These are phyloP conservation scores for Taenioides sp. DNA, from an alignment of 2,797 vertebrate species.

Conservation along the genomic window DNA sequence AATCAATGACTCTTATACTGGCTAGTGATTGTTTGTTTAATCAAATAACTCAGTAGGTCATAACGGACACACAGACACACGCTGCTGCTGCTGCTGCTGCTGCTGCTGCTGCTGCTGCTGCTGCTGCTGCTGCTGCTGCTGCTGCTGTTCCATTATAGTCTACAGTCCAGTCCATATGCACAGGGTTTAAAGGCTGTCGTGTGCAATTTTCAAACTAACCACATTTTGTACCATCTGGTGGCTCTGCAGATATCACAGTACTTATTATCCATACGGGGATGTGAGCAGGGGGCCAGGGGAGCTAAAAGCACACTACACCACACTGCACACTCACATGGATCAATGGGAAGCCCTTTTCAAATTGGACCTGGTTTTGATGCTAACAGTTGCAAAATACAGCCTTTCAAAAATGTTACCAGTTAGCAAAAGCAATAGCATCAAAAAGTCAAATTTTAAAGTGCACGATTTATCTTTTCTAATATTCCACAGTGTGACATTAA, in stretches of 20 bases:
- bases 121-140: background rate
- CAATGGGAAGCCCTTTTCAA: constrained; percentile 5
- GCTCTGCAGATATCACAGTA: constrained; percentile 18
- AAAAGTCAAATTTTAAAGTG: background rate
- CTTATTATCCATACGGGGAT: constrained; percentile 37
- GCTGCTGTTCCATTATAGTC: constrained; percentile 10
- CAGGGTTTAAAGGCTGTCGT: constrained; percentile 21
- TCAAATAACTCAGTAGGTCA: constrained; percentile 21
- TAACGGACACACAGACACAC: background rate
- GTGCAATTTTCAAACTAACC: constrained; percentile 37
- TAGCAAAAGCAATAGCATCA: background rate
- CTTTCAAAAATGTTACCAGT: constrained; percentile 4
- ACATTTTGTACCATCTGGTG: constrained; percentile 48
- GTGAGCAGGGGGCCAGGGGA: constrained; percentile 13
- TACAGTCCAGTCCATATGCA: constrained; percentile 30
- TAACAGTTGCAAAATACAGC: constrained; percentile 1
- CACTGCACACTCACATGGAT: constrained; percentile 1
- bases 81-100: no score
- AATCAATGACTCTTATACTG: constrained; percentile 28
- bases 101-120: no score
- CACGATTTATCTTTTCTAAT: background rate
- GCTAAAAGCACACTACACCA: constrained; percentile 19
- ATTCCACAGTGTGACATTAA: background rate
- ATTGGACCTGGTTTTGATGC: background rate
- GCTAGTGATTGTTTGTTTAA: constrained; percentile 32